Base-by-base conservation (phyloP, 2,888 invertebrate genomes). In the Isoperla grammatica region DNA sequence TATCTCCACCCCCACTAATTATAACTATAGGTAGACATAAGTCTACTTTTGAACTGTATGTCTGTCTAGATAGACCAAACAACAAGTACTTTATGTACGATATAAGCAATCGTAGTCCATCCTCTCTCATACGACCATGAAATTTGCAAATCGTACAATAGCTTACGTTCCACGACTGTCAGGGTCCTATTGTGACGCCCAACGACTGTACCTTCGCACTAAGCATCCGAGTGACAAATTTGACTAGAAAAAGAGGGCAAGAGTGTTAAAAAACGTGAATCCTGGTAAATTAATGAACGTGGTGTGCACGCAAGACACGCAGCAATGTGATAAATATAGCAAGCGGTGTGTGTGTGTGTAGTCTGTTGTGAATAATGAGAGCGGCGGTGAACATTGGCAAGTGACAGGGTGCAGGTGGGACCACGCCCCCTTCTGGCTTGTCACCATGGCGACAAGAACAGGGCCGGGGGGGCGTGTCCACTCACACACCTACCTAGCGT, bases 321-420 rank as follows among this genome's bases (percentile, higher is more conserved):
- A 8, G 29, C 29, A 6, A 8, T 45, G 11, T 37, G 37, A n/a
- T 35, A 50, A 50, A 53, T 39, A 53, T 19, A 37, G 13, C 4
- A n/a, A 23, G 9, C 12, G 49, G 12, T 15, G 22, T 23, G 53
- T 12, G 20, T 11, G 15, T 17, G 39, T 39, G 37, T 15, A 13
- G 35, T 50, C 29, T 50, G 53, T 39, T 39, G 37, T 39, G 8
- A 13, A 12, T 37, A 37, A 37, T 37, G 39, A 37, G 39, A 53
- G 35, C 39, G 39, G 20, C 17, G 9, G n/a, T 5, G 53, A 35
- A 42, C 42, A 42, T n/a, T 42, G 50, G 22, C 45, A 43, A 48
- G 46, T 57, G 57, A 57, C 57, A 48, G 57, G 17, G 6, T 39
- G 53, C 57, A 57, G 57, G 57, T 57, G 57, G 37, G 57, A 20